Base-by-base conservation (phyloP, 1,140 invertebrate species). In the Bicyclus anynana region DNA sequence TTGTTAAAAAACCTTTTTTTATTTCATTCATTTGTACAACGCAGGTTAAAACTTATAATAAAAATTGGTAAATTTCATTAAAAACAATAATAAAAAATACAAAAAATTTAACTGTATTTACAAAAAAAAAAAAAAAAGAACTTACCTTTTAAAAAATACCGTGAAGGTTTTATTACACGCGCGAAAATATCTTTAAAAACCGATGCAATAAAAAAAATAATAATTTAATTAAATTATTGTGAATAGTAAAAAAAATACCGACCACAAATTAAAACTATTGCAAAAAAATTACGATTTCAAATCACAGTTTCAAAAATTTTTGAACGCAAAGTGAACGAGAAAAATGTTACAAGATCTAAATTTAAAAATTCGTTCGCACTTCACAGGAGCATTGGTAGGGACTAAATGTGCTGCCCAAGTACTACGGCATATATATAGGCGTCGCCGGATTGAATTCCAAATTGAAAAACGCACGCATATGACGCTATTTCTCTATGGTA, bases 341-440 rank as follows among this genome's bases (percentile, higher is more conserved):
- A 23, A 35, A 49, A 50, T 47, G 49, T 38, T 40, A 54, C 5
- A 13, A 23, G 37, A 20, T 44, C 40, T 44, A 44, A 40, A 51
- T 37, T 61, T 38, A 46, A 59, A 64, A 53, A 55, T n/a, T 52
- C 38, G 51, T 52, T 54, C 20, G 33, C 46, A 58, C 63, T 58
- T 46, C 53, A 49, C 49, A 49, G 53, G 59, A 57, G 53, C 47
- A 65, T 57, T 53, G 53, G 40, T 13, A 57, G 58, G 63, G 51
- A 65, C 63, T 65, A 61, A 65, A 60, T 55, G 58, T 42, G 51
- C 47, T 37, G 50, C 37, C 49, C 42, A 46, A 53, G 58, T 53
- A 40, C 49, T 47, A 29, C 54, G 37, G 47, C 51, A 51, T 58
- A 59, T 64, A 64, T 64, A 64, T 64, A 59, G 62, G 12, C 51